These are phyloP conservation scores for Muscicapa striata DNA, from an alignment of 2,797 vertebrate species.

Conservation along the genomic window DNA sequence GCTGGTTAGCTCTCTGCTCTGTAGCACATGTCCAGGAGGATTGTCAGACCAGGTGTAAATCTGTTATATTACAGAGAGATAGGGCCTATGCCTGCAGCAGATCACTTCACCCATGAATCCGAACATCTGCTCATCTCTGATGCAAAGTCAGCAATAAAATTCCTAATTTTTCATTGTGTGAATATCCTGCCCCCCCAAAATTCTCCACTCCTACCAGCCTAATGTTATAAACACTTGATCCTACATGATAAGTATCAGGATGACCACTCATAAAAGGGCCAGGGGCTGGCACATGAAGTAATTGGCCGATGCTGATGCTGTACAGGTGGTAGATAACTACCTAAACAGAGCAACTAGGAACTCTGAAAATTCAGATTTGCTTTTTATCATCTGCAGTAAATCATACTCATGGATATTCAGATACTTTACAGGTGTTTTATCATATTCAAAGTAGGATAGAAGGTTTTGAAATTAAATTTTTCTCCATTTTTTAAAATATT, in stretches of 20 bases:
- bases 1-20: neutral
- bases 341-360: neutral
- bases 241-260: neutral
- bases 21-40: neutral
- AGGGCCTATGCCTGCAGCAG: neutral
- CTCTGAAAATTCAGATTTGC: neutral
- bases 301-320: fast-evolving
- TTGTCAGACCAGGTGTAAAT: neutral
- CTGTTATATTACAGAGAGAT: neutral
- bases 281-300: neutral
- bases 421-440: neutral
- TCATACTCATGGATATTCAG: neutral
- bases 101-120: neutral
- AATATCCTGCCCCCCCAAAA: neutral
- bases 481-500: neutral
- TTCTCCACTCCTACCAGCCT: neutral
- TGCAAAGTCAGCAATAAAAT: neutral
- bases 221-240: neutral
- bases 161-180: neutral
- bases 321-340: neutral
- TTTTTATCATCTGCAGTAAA: neutral
- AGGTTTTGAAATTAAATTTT: neutral
- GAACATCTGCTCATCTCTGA: neutral
- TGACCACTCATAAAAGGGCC: neutral
- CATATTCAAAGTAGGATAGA: neutral